Conservation (phyloP, 2,888 invertebrate species). For the Nematopogon swammerdamellus region DNA sequence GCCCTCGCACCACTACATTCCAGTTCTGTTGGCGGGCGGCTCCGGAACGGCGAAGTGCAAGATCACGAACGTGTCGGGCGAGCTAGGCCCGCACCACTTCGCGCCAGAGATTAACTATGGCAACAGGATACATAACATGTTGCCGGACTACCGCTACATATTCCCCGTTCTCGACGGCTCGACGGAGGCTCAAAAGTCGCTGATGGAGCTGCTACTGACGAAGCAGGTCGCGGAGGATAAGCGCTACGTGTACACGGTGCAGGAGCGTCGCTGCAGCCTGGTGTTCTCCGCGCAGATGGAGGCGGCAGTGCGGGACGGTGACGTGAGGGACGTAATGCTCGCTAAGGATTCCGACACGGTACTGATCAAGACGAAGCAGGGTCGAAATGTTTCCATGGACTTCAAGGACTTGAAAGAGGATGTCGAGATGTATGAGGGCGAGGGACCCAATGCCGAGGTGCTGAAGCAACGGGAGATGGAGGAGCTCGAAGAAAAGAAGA, state of each 20-base stretch:
- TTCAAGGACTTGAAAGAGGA: conserved; percentile 58
- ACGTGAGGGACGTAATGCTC: conserved; percentile 72
- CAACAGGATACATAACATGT: conserved; percentile 62
- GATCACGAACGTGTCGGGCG: conserved; percentile 63
- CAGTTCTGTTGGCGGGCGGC: conserved; percentile 60
- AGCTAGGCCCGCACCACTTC: conserved; percentile 60
- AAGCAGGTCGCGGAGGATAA: conserved; percentile 58
- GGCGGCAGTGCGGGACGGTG: conserved; percentile 72
- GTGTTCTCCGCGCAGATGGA: conserved; percentile 73
- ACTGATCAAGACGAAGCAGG: conserved; percentile 68
- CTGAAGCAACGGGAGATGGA: conserved; percentile 58
- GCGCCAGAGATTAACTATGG: conserved; percentile 60
- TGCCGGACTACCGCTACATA: conserved; percentile 71
- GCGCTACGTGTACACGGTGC: conserved; percentile 71
- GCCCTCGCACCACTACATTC: conserved; percentile 75
- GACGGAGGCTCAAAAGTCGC: conserved; percentile 61
- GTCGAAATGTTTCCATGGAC: conserved; percentile 72
- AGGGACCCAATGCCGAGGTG: conserved; percentile 65
- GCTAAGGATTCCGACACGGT: conserved; percentile 74
- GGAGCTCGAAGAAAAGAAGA: conserved; percentile 51
- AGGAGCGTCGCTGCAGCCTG: conserved; percentile 70
- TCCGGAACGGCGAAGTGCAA: conserved; percentile 56
- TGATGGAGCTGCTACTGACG: conserved; percentile 59
- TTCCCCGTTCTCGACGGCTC: conserved; percentile 69
- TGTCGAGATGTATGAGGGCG: conserved; percentile 65